phyloP scores from a whole-genome alignment of 2,113 vertebrate genomes.

The Zosterops borbonicus region DNA sequence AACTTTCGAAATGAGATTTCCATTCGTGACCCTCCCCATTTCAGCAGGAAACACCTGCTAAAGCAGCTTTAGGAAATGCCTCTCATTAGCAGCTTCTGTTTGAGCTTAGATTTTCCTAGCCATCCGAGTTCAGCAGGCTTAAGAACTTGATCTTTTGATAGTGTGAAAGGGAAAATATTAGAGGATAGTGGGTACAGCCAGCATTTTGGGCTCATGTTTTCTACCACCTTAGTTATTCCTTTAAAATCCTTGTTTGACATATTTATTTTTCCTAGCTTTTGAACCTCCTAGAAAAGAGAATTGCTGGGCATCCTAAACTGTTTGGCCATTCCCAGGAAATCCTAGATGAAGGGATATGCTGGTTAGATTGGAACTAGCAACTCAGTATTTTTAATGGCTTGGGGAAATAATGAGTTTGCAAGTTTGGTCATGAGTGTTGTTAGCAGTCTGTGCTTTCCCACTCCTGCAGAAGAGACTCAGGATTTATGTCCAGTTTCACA shows the following conservation, averaged over 20 bases:
- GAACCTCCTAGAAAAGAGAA: neutral
- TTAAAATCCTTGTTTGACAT: neutral
- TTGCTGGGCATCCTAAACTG: neutral
- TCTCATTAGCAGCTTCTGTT: slow-evolving; percentile 56
- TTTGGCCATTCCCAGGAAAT: neutral
- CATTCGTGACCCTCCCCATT: slow-evolving; percentile 50
- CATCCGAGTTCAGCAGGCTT: slow-evolving; percentile 12
- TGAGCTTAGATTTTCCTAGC: slow-evolving; percentile 43
- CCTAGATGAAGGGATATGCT: neutral
- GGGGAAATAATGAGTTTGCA: neutral
- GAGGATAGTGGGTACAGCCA: neutral
- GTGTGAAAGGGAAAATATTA: slow-evolving; percentile 9
- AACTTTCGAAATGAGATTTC: slow-evolving; percentile 74
- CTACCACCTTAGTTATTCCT: neutral
- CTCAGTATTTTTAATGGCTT: neutral
- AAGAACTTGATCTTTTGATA: slow-evolving; percentile 27
- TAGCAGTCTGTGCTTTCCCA: neutral
- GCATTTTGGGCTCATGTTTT: neutral
- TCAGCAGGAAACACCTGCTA: slow-evolving; percentile 69
- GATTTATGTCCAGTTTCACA: neutral
- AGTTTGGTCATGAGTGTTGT: neutral
- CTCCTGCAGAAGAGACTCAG: neutral
- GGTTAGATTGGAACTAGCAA: neutral
- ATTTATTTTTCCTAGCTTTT: neutral
- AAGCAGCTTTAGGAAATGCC: slow-evolving; percentile 56